Evolutionary conservation across 2,888 invertebrate genomes (phyloP).

Genomic region (Electrophaes corylata): DNA sequence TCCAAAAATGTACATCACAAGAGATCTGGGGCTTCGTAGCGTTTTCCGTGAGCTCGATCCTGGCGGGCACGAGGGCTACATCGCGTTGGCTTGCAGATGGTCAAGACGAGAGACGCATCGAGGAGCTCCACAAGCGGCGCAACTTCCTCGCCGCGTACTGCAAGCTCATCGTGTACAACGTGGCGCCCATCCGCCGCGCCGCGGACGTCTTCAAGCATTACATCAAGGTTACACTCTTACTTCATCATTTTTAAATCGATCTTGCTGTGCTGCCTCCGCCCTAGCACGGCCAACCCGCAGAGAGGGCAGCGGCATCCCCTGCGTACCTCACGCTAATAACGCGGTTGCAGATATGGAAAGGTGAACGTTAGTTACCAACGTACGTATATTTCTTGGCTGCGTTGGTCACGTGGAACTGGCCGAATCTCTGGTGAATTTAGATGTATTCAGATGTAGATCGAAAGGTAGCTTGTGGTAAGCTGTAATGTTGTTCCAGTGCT

Average conservation of each 20-base stretch:
- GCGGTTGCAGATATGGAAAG: too few species aligned
- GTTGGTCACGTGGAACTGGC: too few species aligned
- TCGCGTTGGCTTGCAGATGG: conserved; percentile 84
- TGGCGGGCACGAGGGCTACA: background rate
- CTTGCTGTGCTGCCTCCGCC: too few species aligned
- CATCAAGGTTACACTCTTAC: conserved; percentile 88
- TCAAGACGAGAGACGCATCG: conserved; percentile 98
- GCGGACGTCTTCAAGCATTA: conserved; percentile 99
- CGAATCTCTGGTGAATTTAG: too few species aligned
- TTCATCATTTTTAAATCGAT: background rate
- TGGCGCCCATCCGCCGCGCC: conserved; percentile 95
- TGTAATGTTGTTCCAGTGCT: conserved; percentile 87
- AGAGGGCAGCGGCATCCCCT: too few species aligned
- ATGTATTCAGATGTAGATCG: too few species aligned
- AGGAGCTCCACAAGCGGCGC: conserved; percentile 97
- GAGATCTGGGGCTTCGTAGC: conserved; percentile 28
- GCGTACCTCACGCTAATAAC: too few species aligned
- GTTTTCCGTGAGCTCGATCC: background rate
- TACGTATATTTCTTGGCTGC: too few species aligned
- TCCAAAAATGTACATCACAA: conserved; percentile 19
- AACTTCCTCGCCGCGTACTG: conserved; percentile 98
- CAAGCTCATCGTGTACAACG: conserved; percentile 98
- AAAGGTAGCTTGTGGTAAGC: too few species aligned
- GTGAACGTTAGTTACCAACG: too few species aligned
- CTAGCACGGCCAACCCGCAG: too few species aligned